Conservation (phyloP, 2,888 invertebrate genomes). For the Eucriotettix oculatus region DNA sequence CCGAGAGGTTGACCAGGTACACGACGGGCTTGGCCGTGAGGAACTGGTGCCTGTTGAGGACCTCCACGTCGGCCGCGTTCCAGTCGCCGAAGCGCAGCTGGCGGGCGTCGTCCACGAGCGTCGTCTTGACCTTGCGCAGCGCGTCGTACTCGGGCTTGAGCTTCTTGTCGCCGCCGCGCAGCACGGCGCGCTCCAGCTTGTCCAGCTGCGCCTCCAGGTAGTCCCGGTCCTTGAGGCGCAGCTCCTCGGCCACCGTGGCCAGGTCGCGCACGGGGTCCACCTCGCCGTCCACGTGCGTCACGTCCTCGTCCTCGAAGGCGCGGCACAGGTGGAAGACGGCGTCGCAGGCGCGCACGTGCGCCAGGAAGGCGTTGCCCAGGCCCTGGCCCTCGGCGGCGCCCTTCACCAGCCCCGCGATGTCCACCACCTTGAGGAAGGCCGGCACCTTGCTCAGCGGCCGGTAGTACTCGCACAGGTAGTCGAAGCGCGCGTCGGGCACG, state of each 20-base stretch:
- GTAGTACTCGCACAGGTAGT: conserved; percentile 82
- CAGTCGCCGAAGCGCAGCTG: conserved; percentile 87
- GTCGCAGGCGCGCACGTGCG: conserved; percentile 97
- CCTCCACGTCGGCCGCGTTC: conserved; percentile 86
- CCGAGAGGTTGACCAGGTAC: conserved; percentile 91
- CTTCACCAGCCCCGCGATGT: conserved; percentile 96
- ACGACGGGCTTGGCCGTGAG: conserved; percentile 95
- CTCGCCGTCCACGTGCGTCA: conserved; percentile 96
- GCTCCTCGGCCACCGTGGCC: conserved; percentile 89
- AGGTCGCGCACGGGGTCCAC: conserved; percentile 94
- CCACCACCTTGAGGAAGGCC: conserved; percentile 91
- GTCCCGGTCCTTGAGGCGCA: conserved; percentile 88
- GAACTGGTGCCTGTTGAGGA: conserved; percentile 89
- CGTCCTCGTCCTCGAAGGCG: conserved; percentile 96
- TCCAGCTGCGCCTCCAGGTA: conserved; percentile 67
- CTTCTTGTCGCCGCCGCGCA: conserved; percentile 83
- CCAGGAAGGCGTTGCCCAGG: conserved; percentile 94
- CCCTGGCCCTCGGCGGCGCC: conserved; percentile 98
- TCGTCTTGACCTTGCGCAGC: conserved; percentile 63
- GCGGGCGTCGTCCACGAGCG: conserved; percentile 76
- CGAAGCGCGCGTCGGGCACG: conserved; percentile 88
- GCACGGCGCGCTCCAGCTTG: conserved; percentile 67
- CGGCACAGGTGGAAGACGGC: conserved; percentile 93
- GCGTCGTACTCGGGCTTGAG: conserved; percentile 89
- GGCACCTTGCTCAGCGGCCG: conserved; percentile 97